A percentile compares a stretch with the other conserved stretches of the same genome.
These are phyloP conservation scores for Euphydryas editha DNA, from an alignment of 2,888 invertebrate genomes.

Conservation along the genomic window DNA sequence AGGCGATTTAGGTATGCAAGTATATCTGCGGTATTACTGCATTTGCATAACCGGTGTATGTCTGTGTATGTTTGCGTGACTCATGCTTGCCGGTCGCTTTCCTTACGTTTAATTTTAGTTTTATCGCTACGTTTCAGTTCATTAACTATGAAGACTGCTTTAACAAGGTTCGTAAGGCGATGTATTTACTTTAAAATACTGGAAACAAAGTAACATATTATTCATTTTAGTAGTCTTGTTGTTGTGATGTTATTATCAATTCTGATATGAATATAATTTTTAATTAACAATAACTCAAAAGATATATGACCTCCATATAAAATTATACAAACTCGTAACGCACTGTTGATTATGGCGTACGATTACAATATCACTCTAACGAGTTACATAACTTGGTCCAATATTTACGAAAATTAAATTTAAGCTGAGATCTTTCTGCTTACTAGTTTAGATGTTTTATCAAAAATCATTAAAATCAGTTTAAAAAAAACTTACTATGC, in stretches of 20 bases:
- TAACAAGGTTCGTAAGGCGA: constrained; percentile 8
- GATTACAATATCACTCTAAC: neutral
- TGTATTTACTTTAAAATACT: neutral
- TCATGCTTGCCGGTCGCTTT: constrained; percentile 22
- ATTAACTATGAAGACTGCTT: constrained; percentile 17
- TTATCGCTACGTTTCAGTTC: constrained; percentile 28
- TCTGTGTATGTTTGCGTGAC: constrained; percentile 9
- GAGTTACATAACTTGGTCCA: neutral
- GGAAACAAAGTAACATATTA: neutral
- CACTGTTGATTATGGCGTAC: neutral
- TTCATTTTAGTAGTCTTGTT: no score
- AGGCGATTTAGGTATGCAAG: constrained; percentile 9
- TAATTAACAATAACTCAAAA: neutral
- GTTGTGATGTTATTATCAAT: no score
- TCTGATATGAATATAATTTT: neutral
- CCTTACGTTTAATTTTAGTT: constrained; percentile 25
- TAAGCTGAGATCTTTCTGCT: no score
- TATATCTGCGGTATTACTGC: constrained; percentile 27
- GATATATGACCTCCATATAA: constrained; percentile 3
- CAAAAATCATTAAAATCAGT: no score
- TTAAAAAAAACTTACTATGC: no score
- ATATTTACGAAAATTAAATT: no score
- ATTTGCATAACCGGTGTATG: constrained; percentile 58
- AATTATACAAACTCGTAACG: neutral
- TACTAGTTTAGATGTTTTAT: no score